Base-by-base conservation (phyloP, 2,888 invertebrate species). In the Aradus depressus region DNA sequence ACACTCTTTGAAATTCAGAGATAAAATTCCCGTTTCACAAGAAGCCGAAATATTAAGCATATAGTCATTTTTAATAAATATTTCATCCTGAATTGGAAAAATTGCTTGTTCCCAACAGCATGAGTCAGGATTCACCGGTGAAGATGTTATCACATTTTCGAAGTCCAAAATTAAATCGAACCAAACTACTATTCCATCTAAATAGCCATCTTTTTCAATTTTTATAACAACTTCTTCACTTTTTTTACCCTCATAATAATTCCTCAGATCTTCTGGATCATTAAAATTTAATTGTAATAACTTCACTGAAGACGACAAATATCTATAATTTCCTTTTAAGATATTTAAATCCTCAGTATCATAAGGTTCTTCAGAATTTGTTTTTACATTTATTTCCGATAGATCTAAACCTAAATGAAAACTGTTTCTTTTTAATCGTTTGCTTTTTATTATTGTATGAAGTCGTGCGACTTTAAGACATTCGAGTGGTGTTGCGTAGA, bases 61-160 rank as follows among this genome's bases (percentile, higher is more conserved):
- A 14, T 16, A 19, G 18, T 38, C 18, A 3, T 32, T 35, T n/a
- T 12, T 38, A n/a, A 42, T 21, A n/a, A 48, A 25, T 12, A 10
- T 4, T 16, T 43, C n/a, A 57, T 71, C 62, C 44, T 70, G 67
- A 53, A 76, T 67, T 66, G 75, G 79, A 64, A 81, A 83, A 32
- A 87, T 70, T 5, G 83, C 84, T 64, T 84, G 83, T 63, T 87
- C 84, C 87, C 87, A 88, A 38, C 59, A 59, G 21, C 55, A 54
- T 12, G 53, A 44, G 19, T 59, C 53, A 16, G 39, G 16, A 22
- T 50, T 41, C 10, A 55, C 51, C 3, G 62, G 61, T 2, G 60
- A 58, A 23, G 62, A 59, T 39, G 78, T 76, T 32, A 86, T 68
- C 1, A 67, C 69, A 26, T 75, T 72, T 32, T 73, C 70, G 6